Conservation (phyloP, 2,888 invertebrate genomes). For the Tetrapedia diversipes region DNA sequence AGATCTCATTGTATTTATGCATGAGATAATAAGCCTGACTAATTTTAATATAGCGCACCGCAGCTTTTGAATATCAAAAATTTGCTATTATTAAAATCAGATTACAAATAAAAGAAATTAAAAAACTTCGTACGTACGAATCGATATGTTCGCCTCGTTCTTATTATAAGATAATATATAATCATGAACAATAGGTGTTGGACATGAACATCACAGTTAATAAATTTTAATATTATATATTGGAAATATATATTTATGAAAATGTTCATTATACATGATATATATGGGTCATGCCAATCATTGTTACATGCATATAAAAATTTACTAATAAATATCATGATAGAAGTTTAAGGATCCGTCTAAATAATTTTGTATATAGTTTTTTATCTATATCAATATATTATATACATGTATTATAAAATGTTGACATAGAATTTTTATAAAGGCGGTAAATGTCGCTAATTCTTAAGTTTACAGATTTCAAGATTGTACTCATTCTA, state of each 20-base stretch:
- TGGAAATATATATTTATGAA: constrained; percentile 64
- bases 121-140: constrained; percentile 40
- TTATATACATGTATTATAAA: constrained; percentile 6
- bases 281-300: constrained; percentile 65
- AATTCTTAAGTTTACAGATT: neutral
- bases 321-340: constrained; percentile 70
- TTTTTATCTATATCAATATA: constrained; percentile 12
- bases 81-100: constrained; percentile 33
- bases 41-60: constrained; percentile 40
- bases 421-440: neutral
- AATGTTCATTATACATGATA: constrained; percentile 64
- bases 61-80: constrained; percentile 37
- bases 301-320: constrained; percentile 69
- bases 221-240: constrained; percentile 65
- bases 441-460: neutral
- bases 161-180: constrained; percentile 44
- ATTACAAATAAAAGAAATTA: constrained; percentile 20
- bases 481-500: constrained; percentile 26
- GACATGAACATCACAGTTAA: constrained; percentile 58
- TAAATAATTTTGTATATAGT: constrained; percentile 41
- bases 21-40: constrained; percentile 52
- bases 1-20: constrained; percentile 21
- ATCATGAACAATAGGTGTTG: constrained; percentile 55
- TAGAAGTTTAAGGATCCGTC: constrained; percentile 50
- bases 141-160: constrained; percentile 40